Percentiles rank a stretch among this genome's conserved stretches.
These are phyloP conservation scores for Pantala flavescens DNA, from an alignment of 1,140 invertebrate species.

Conservation along the genomic window DNA sequence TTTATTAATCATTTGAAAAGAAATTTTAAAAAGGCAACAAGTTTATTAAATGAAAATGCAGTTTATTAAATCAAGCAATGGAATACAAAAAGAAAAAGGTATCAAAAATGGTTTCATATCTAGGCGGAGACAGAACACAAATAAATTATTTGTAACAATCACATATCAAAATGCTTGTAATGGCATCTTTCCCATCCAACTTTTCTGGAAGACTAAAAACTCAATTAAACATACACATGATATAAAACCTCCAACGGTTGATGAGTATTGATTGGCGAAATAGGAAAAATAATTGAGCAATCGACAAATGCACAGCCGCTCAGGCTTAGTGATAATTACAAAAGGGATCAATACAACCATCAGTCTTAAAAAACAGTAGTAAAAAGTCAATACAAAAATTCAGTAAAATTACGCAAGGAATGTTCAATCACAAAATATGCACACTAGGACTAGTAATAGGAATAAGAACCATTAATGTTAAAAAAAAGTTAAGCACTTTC, in stretches of 20 bases:
- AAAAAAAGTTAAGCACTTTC: neutral
- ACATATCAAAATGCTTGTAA: too few relatives aligned
- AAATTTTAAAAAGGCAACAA: neutral
- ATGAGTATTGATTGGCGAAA: too few relatives aligned
- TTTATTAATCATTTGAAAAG: too few relatives aligned
- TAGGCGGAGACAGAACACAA: neutral
- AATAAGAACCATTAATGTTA: neutral
- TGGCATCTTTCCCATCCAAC: too few relatives aligned
- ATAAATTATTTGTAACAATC: neutral
- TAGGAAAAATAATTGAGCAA: neutral
- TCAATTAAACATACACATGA: too few relatives aligned
- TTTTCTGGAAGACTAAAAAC: too few relatives aligned
- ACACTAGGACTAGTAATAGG: slow-evolving; percentile 1
- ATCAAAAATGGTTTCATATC: neutral
- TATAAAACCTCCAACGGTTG: too few relatives aligned
- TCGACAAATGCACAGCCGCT: slow-evolving; percentile 6
- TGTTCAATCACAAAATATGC: neutral
- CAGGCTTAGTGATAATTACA: neutral
- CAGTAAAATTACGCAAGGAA: neutral
- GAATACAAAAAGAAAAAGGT: neutral
- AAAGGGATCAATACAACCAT: neutral
- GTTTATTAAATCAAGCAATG: neutral
- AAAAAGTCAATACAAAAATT: neutral
- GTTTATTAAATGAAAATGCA: neutral
- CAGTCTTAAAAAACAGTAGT: slow-evolving; percentile 10